Percentiles rank a stretch among this genome's conserved stretches.
Evolutionary conservation across 2,113 vertebrate species (phyloP).

Genomic region (Pogona vitticeps): DNA sequence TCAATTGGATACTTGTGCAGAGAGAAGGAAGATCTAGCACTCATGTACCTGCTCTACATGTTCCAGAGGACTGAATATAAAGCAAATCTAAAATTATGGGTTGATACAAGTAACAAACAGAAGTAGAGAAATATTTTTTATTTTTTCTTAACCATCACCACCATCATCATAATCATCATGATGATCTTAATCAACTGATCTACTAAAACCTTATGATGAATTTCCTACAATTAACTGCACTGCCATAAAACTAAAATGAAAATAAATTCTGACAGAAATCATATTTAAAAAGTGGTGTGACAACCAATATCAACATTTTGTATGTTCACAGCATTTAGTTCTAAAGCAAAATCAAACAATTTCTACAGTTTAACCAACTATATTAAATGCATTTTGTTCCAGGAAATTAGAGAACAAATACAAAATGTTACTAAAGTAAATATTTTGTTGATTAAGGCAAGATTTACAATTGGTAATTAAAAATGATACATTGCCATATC

Average conservation of each 20-base stretch:
- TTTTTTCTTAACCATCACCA: too few relatives aligned
- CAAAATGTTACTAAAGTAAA: neutral
- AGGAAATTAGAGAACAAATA: conserved; percentile 3
- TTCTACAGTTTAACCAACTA: neutral
- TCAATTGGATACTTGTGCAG: too few relatives aligned
- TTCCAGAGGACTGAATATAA: too few relatives aligned
- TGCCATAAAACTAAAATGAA: neutral
- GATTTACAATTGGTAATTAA: neutral
- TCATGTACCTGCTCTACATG: too few relatives aligned
- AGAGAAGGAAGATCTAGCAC: too few relatives aligned
- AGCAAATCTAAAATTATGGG: too few relatives aligned
- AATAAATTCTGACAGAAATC: neutral
- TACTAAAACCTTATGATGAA: neutral
- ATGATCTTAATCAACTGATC: neutral
- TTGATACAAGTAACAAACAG: too few relatives aligned
- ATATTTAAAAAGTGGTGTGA: neutral
- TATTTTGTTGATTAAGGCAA: neutral
- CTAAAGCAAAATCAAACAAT: neutral
- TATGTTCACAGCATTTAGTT: neutral
- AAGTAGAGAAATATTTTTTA: too few relatives aligned
- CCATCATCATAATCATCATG: too few relatives aligned
- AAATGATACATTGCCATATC: neutral
- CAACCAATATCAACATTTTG: neutral
- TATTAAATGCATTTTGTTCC: neutral
- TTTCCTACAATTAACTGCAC: neutral